Conservation (phyloP, 2,113 vertebrate species). For the Porphyrio hochstetteri region DNA sequence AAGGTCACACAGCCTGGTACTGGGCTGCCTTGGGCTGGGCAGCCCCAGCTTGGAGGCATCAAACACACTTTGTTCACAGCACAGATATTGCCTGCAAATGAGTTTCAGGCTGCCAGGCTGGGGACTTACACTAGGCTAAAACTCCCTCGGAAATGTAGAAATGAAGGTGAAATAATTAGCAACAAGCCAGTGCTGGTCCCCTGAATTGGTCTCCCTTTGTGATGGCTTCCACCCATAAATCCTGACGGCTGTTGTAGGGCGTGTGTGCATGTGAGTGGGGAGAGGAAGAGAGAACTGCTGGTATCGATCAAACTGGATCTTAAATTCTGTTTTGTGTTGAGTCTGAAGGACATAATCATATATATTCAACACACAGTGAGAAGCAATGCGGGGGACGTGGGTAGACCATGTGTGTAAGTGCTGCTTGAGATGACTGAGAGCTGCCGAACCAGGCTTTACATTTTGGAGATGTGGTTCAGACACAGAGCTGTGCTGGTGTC, state of each 20-base stretch:
- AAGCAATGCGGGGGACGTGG: neutral
- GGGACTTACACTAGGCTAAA: neutral
- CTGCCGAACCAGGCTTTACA: neutral
- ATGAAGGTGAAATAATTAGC: neutral
- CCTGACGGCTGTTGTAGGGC: neutral
- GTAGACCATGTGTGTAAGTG: neutral
- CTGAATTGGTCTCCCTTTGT: neutral
- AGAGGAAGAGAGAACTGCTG: neutral
- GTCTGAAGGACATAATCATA: neutral
- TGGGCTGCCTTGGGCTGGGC: neutral
- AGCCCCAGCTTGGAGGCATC: neutral
- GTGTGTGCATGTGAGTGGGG: fast-evolving
- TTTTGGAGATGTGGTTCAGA: slow-evolving; percentile 26
- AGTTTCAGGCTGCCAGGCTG: neutral
- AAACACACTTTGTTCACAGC: fast-evolving
- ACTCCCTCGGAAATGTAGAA: neutral
- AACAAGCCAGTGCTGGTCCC: neutral
- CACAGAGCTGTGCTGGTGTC: slow-evolving; percentile 16
- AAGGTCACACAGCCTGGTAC: neutral
- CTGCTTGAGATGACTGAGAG: neutral
- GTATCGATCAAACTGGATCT: neutral
- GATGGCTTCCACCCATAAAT: neutral
- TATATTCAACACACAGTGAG: neutral
- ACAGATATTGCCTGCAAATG: neutral
- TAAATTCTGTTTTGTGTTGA: neutral